Conservation (phyloP, 2,888 invertebrate genomes). For the Halictus ligatus region DNA sequence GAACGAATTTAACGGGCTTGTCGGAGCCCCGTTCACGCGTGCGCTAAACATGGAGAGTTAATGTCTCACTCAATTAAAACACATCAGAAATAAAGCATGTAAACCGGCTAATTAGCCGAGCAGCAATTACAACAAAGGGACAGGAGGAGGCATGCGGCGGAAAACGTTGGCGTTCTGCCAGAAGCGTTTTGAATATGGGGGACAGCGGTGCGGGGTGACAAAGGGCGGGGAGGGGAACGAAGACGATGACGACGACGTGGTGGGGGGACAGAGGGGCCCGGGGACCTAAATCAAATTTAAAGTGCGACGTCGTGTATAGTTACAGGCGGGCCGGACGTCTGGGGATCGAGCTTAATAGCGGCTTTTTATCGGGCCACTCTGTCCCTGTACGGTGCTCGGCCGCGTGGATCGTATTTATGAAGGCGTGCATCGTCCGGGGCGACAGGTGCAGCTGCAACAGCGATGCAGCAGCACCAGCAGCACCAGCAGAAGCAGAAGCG, state of each 20-base stretch:
- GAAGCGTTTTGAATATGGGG: not conserved
- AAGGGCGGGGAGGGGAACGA: not conserved
- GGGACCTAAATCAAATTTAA: slow-evolving; percentile 50
- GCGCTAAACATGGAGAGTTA: not conserved
- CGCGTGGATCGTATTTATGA: slow-evolving; percentile 68
- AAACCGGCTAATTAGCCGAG: not conserved
- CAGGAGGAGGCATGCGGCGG: not conserved
- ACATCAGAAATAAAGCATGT: not conserved
- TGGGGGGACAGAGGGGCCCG: not conserved
- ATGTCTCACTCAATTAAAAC: not conserved
- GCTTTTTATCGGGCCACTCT: slow-evolving; percentile 53
- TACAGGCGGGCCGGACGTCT: slow-evolving; percentile 50
- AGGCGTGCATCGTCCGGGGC: slow-evolving; percentile 66
- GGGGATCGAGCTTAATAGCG: slow-evolving; percentile 56
- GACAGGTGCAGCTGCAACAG: slow-evolving; percentile 76
- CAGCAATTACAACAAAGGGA: slow-evolving; percentile 5
- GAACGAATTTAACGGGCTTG: not conserved
- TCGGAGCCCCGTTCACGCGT: not conserved
- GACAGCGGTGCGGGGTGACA: not conserved
- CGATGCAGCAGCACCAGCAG: slow-evolving; percentile 58
- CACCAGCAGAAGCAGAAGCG: slow-evolving; percentile 65
- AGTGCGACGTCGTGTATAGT: slow-evolving; percentile 44
- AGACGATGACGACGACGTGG: too few species aligned
- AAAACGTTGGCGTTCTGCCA: not conserved
- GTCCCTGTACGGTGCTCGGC: slow-evolving; percentile 47